Evolutionary conservation across 1,140 invertebrate species (phyloP).

Genomic region (Zaprionus taronus): DNA sequence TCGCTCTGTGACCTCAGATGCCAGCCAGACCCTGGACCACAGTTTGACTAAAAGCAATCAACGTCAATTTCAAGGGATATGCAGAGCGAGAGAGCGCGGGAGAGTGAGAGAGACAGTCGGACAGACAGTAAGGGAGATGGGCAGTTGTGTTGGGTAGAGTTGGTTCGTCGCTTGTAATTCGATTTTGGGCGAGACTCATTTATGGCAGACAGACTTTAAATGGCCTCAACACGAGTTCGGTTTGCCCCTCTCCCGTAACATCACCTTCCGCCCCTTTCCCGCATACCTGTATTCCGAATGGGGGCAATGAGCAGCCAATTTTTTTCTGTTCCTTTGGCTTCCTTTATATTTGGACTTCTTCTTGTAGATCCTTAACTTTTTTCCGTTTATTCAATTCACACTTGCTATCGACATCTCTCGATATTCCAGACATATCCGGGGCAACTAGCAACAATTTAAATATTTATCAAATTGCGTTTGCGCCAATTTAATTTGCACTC

Average conservation of each 20-base stretch:
- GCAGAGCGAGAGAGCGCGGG: background rate
- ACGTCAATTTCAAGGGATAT: slow-evolving; percentile 36
- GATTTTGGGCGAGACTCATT: slow-evolving; percentile 2
- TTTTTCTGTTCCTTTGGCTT: background rate
- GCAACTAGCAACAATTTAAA: slow-evolving; percentile 33
- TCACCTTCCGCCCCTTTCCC: background rate
- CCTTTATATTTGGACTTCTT: background rate
- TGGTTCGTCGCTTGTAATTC: slow-evolving; percentile 3
- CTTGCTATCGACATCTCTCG: background rate
- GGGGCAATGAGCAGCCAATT: too few species aligned
- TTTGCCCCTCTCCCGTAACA: background rate
- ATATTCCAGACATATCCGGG: background rate
- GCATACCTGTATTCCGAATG: background rate
- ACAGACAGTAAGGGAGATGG: background rate
- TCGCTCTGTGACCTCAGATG: background rate
- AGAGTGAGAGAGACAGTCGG: background rate
- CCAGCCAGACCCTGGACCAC: slow-evolving; percentile 19
- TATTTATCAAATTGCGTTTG: slow-evolving; percentile 37
- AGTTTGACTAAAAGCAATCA: slow-evolving; percentile 61
- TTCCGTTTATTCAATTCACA: background rate
- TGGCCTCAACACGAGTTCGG: slow-evolving; percentile 1
- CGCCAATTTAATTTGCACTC: slow-evolving; percentile 69
- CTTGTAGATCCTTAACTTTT: background rate
- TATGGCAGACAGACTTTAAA: slow-evolving; percentile 2
- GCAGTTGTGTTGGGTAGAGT: background rate